A percentile compares a stretch with the other conserved stretches of the same genome.
Evolutionary conservation across 1,140 invertebrate species (phyloP).

Genomic region (Teleopsis dalmanni): DNA sequence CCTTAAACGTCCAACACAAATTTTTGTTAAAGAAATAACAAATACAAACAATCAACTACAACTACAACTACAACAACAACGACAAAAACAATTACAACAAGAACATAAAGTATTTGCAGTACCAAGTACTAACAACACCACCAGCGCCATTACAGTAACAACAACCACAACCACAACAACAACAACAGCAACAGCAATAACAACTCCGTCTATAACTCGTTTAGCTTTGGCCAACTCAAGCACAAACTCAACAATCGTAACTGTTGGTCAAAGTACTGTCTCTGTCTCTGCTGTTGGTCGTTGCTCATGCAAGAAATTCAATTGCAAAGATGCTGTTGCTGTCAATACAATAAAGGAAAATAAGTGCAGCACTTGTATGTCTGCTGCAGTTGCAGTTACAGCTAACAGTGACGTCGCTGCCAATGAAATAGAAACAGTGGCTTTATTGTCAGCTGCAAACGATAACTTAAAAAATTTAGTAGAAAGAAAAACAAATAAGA

Average conservation of each 20-base stretch:
- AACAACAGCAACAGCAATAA: conserved; percentile 9
- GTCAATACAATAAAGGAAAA: background rate
- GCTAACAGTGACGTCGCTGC: background rate
- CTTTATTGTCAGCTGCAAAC: background rate
- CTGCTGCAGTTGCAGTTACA: conserved; percentile 3
- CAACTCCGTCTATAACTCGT: conserved; percentile 3
- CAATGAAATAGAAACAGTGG: background rate
- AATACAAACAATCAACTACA: too few relatives aligned
- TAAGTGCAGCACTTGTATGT: conserved; percentile 8
- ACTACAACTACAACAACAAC: too few relatives aligned
- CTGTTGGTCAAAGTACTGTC: too few relatives aligned
- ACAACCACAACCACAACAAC: conserved; percentile 14
- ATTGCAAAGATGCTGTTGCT: background rate
- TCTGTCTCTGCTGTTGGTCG: too few relatives aligned
- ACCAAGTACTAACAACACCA: background rate
- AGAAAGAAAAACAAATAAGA: background rate
- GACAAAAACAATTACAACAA: conserved; percentile 10
- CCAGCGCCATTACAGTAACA: conserved; percentile 14
- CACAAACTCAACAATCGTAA: background rate
- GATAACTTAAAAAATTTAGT: too few relatives aligned
- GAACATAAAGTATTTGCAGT: background rate
- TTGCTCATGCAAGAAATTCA: too few relatives aligned
- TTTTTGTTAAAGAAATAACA: too few relatives aligned
- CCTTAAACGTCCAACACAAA: too few relatives aligned
- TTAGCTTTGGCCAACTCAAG: background rate